Conservation (phyloP, 2,888 invertebrate species). For the Zhuqinia jingwanae region DNA sequence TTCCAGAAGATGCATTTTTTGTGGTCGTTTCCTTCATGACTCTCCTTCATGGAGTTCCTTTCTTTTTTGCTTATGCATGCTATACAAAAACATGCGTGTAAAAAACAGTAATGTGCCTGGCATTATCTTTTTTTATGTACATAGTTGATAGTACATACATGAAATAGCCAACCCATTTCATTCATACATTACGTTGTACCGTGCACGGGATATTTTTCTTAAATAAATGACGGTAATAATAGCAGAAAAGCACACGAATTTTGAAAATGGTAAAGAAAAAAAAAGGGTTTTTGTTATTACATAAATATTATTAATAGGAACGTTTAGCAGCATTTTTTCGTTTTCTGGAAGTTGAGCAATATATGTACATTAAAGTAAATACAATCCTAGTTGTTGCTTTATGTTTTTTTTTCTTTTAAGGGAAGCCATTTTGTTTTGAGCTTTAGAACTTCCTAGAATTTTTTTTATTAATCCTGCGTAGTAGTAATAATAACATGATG, state of each 20-base stretch:
- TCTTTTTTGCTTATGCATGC: no score
- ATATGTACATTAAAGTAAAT: no score
- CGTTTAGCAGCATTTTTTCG: not conserved
- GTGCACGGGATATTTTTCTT: not conserved
- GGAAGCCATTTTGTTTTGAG: no score
- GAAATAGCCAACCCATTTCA: not conserved
- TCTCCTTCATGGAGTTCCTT: not conserved
- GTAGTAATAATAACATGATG: no score
- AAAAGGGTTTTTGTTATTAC: not conserved
- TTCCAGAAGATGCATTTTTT: slow-evolving; percentile 40
- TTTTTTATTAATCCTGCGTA: no score
- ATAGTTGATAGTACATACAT: no score
- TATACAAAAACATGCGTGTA: no score
- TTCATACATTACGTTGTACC: not conserved
- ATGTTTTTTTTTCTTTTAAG: no score
- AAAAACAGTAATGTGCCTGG: not conserved
- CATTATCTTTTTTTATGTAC: slow-evolving; percentile 7
- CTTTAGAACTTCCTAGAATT: no score
- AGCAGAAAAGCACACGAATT: slow-evolving; percentile 11
- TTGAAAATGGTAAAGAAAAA: not conserved
- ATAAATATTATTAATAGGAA: not conserved
- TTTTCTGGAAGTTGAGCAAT: not conserved
- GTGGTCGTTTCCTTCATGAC: not conserved
- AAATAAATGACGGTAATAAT: slow-evolving; percentile 32
- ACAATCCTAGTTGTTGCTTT: no score